These are phyloP conservation scores for Alca torda DNA, from an alignment of 2,797 vertebrate genomes.

Conservation along the genomic window DNA sequence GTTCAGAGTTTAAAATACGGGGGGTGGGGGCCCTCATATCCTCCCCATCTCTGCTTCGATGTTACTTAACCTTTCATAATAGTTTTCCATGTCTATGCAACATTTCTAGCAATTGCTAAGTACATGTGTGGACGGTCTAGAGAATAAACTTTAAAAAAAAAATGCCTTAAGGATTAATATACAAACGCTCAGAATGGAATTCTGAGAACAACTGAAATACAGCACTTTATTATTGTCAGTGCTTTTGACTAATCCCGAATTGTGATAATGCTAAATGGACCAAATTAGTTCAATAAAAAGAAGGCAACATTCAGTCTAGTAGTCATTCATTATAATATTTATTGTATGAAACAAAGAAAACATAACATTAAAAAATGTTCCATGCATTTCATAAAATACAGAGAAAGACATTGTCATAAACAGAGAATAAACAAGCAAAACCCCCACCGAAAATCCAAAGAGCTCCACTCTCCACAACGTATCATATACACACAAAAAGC, in stretches of 20 bases:
- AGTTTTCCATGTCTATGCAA: neutral
- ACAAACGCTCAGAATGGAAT: neutral
- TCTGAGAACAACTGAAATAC: neutral
- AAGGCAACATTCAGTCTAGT: neutral
- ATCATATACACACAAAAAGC: neutral
- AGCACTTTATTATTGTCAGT: neutral
- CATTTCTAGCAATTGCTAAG: neutral
- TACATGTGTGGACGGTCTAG: neutral
- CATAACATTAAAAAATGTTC: neutral
- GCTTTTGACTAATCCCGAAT: neutral
- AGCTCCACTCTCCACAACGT: neutral
- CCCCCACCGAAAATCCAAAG: neutral
- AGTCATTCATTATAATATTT: slow-evolving; percentile 8
- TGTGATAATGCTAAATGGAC: neutral
- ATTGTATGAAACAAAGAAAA: slow-evolving; percentile 45
- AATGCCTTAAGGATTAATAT: neutral
- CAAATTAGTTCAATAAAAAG: neutral
- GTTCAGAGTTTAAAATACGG: neutral
- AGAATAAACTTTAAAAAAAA: neutral
- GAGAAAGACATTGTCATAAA: neutral
- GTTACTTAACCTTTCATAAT: neutral
- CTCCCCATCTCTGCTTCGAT: neutral
- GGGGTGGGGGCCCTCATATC: neutral
- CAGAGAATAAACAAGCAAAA: neutral
- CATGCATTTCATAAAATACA: slow-evolving; percentile 28